phyloP scores from a whole-genome alignment of 2,888 invertebrate genomes.

The Leptopterna dolabrata region DNA sequence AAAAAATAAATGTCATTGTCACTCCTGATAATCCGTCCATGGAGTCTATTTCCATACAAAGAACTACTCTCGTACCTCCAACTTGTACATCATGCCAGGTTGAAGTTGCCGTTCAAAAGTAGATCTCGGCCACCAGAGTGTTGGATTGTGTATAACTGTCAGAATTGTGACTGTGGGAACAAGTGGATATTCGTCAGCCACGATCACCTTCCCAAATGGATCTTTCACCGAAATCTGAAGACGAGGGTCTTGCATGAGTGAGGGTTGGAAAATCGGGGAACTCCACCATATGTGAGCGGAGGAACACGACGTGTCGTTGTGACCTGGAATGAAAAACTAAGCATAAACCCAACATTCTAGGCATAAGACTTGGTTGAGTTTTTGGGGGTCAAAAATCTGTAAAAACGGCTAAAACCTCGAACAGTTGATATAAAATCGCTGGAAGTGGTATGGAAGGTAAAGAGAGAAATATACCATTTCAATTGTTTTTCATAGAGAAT shows the following conservation, averaged over 20 bases:
- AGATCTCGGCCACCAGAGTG: conserved; percentile 42
- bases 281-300: neutral
- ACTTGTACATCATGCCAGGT: conserved; percentile 17
- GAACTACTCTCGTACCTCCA: neutral
- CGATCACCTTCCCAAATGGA: neutral
- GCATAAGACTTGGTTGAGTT: too few relatives aligned
- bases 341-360: too few relatives aligned
- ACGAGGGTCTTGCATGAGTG: neutral
- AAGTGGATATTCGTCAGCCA: neutral
- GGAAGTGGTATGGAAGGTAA: too few relatives aligned
- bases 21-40: neutral
- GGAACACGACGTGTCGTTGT: too few relatives aligned
- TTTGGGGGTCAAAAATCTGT: too few relatives aligned
- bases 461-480: too few relatives aligned
- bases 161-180: neutral
- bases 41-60: too few relatives aligned
- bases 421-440: too few relatives aligned
- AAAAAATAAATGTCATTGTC: neutral
- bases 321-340: too few relatives aligned
- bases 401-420: too few relatives aligned
- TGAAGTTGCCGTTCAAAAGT: conserved; percentile 12
- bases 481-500: too few relatives aligned
- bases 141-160: neutral
- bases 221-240: neutral
- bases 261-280: neutral